Evolutionary conservation across 2,113 vertebrate genomes (phyloP).

Genomic region (Microtus montanus): DNA sequence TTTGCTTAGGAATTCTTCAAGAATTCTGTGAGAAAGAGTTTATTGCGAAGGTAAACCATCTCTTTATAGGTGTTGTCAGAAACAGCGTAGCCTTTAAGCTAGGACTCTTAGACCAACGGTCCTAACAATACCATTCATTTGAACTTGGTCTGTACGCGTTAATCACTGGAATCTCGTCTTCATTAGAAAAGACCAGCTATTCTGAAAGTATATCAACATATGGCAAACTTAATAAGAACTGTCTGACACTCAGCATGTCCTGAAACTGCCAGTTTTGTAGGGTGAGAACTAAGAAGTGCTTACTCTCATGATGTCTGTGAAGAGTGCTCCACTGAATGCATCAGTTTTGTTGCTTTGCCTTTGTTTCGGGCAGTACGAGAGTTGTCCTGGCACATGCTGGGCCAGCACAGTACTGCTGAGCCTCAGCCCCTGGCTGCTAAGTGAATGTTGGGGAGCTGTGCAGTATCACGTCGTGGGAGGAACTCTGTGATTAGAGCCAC

Average conservation of each 20-base stretch:
- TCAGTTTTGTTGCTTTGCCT: neutral
- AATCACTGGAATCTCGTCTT: neutral
- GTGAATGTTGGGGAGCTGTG: slow-evolving; percentile 16
- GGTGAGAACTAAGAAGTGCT: slow-evolving; percentile 40
- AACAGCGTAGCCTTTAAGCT: neutral
- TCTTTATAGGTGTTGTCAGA: neutral
- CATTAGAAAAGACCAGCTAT: neutral
- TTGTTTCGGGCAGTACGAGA: neutral
- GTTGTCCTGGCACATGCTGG: neutral
- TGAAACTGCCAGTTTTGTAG: neutral
- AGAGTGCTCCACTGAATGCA: neutral
- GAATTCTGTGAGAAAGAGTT: slow-evolving; percentile 88
- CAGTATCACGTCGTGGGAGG: neutral
- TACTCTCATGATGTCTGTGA: slow-evolving; percentile 23
- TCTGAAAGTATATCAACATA: slow-evolving; percentile 26
- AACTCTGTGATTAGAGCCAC: slow-evolving; percentile 29
- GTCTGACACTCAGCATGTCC: neutral
- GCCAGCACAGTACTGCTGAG: fast-evolving
- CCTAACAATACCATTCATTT: neutral
- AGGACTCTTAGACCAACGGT: neutral
- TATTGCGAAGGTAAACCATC: slow-evolving; percentile 88
- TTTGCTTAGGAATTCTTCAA: slow-evolving; percentile 95
- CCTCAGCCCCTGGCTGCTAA: neutral
- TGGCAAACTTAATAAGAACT: slow-evolving; percentile 2
- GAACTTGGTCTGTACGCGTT: neutral